phyloP scores from a whole-genome alignment of 2,113 vertebrate species.

The Syrrhaptes paradoxus region DNA sequence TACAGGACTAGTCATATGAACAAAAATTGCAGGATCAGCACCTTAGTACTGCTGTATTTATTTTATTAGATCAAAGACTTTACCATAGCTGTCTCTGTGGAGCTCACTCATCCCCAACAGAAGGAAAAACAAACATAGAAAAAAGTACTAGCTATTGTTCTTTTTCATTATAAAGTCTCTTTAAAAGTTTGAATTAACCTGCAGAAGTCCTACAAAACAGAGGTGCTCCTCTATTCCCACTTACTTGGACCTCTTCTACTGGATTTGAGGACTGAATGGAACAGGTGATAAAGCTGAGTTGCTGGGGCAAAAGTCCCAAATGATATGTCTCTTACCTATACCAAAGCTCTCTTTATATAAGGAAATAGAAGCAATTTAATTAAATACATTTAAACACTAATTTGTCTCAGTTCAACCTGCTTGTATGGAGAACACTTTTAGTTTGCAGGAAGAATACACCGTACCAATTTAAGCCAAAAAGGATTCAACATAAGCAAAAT shows the following conservation, averaged over 20 bases:
- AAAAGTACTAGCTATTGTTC: neutral
- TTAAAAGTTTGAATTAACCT: neutral
- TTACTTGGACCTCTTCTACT: neutral
- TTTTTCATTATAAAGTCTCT: neutral
- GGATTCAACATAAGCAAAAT: neutral
- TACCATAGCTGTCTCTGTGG: neutral
- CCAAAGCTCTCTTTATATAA: neutral
- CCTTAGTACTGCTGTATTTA: neutral
- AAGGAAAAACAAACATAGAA: slow-evolving; percentile 1
- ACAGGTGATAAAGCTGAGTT: neutral
- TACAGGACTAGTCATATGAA: neutral
- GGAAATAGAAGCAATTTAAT: neutral
- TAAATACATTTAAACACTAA: neutral
- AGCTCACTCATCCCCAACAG: neutral
- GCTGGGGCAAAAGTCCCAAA: neutral
- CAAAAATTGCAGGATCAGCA: slow-evolving; percentile 11
- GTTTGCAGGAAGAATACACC: neutral
- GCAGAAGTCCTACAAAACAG: neutral
- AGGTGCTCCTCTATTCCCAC: neutral
- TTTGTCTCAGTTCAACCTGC: neutral
- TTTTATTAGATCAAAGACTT: slow-evolving; percentile 58
- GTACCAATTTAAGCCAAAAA: neutral
- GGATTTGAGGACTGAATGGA: neutral
- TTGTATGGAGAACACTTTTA: neutral
- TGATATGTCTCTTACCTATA: neutral